Base-by-base conservation (phyloP, 1,140 invertebrate genomes). In the Saccostrea echinata region DNA sequence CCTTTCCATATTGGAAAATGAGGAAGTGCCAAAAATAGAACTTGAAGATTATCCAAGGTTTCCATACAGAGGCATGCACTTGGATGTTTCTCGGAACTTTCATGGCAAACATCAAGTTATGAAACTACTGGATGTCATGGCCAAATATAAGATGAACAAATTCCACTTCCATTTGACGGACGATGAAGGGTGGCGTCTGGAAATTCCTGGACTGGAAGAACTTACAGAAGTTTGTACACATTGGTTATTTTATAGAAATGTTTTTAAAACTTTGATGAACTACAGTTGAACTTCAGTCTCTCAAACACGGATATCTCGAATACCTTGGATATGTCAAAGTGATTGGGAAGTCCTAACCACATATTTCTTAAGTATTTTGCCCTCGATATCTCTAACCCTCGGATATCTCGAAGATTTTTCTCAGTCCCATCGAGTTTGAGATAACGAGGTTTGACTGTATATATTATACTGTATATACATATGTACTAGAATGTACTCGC, bases 111-210 rank as follows among this genome's bases (percentile, higher is more conserved):
- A 91, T n/a, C 90, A 91, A 12, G 87, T 94, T 21, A 61, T 92
- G 35, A 87, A 88, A 24, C 85, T 94, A 21, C 82, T 94, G 9
- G 93, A 94, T 43, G 88, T 89, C 27, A 94, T 94, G 94, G 90
- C 91, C 2, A 87, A 88, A 86, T 94, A 94, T 88, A 94, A 94
- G 83, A 82, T 94, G 84, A 94, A 94, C 84, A 91, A 90, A 53
- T 92, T 94, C 6, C 94, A 94, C 85, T 91, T 94, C 8, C 94
- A 94, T 87, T 86, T 94, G 82, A 91, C 94, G 0, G 94, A 94
- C 68, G 94, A 94, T 84, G 93, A 94, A 81, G 94, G 93, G 24
- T 94, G 93, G 93, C 88, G 94, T 61, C 86, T 94, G 6, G 91
- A 94, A 90, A 94, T 94, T 52, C 92, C 92, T n/a, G 92, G 91